phyloP scores from a whole-genome alignment of 2,797 vertebrate genomes.

The Phrynocephalus forsythii region DNA sequence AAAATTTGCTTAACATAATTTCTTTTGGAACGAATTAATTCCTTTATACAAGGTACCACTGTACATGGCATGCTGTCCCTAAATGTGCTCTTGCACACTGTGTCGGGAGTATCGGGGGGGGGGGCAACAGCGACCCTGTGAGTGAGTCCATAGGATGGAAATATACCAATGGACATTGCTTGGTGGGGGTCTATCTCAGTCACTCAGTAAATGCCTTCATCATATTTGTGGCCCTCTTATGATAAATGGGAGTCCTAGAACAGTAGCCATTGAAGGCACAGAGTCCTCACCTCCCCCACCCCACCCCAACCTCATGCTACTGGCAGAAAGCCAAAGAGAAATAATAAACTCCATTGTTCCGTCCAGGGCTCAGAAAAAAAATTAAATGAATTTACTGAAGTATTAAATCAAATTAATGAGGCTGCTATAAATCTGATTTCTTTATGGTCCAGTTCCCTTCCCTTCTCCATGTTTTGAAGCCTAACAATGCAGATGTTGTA shows the following conservation, averaged over 20 bases:
- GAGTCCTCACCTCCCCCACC: slow-evolving; percentile 22
- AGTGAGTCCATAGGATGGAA: background rate
- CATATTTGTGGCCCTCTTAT: slow-evolving; percentile 45
- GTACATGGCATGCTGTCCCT: background rate
- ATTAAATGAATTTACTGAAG: slow-evolving; percentile 35
- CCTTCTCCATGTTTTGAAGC: slow-evolving; percentile 22
- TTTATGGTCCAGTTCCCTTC: slow-evolving; percentile 14
- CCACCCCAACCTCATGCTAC: background rate
- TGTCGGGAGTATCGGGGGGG: background rate
- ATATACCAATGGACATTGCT: background rate
- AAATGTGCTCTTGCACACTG: background rate
- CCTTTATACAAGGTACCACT: too few relatives aligned
- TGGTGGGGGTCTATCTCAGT: slow-evolving; percentile 34
- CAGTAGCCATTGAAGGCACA: slow-evolving; percentile 40
- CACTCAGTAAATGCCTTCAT: slow-evolving; percentile 41
- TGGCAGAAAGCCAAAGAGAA: slow-evolving; percentile 37
- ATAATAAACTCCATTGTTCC: slow-evolving; percentile 53
- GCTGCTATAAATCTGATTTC: slow-evolving; percentile 40
- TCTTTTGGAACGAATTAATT: too few relatives aligned
- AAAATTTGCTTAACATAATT: too few relatives aligned
- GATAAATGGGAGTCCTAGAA: slow-evolving; percentile 37
- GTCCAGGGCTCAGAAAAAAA: slow-evolving; percentile 26
- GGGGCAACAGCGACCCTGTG: background rate
- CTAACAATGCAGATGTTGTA: slow-evolving; percentile 41
- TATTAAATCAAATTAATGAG: slow-evolving; percentile 62